A percentile compares a stretch with the other conserved stretches of the same genome.
phyloP scores from a whole-genome alignment of 1,140 invertebrate species.

The Metopolophium dirhodum region DNA sequence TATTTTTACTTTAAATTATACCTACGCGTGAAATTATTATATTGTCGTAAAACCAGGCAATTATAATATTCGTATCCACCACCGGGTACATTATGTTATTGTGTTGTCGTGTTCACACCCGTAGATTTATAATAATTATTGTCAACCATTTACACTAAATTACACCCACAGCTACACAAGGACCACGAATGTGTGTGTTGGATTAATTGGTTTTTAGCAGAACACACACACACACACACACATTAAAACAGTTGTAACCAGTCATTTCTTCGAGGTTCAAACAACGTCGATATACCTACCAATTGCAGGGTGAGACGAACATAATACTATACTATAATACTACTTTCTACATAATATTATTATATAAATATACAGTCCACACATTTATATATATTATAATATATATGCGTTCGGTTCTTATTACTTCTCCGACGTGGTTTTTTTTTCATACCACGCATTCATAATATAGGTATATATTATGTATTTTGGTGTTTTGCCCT shows the following conservation, averaged over 20 bases:
- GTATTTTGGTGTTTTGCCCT: background rate
- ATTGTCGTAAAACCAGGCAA: background rate
- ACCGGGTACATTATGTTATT: background rate
- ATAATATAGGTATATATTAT: background rate
- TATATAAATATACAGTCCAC: background rate
- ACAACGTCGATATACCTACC: background rate
- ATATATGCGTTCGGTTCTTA: background rate
- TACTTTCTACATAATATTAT: background rate
- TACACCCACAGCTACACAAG: background rate
- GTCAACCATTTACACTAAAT: background rate
- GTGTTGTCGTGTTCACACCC: slow-evolving; percentile 4
- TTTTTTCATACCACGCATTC: background rate
- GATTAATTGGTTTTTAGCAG: background rate
- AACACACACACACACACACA: background rate
- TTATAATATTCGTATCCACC: background rate
- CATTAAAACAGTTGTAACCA: background rate
- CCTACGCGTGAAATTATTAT: background rate
- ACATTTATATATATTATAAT: background rate
- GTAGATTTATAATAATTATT: slow-evolving; percentile 15
- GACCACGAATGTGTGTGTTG: background rate
- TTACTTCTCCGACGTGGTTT: background rate
- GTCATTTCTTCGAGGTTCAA: background rate
- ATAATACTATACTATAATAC: background rate
- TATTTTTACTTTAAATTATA: background rate
- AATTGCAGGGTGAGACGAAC: background rate